Base-by-base conservation (phyloP, 2,888 invertebrate species). In the Pyralis farinalis region DNA sequence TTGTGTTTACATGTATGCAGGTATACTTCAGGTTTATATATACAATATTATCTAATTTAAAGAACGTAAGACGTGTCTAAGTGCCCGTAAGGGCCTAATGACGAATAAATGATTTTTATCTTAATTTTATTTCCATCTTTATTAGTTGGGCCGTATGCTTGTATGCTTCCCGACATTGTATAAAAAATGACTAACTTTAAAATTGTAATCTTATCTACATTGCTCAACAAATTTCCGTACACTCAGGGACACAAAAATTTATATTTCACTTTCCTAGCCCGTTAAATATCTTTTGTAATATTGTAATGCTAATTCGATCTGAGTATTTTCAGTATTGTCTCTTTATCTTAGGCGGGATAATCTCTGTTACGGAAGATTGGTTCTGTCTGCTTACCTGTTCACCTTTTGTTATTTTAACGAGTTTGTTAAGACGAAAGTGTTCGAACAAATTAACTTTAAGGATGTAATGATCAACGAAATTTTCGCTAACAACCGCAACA, bases 221-320 rank as follows among this genome's bases (percentile, higher is more conserved):
- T 38, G 38, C 32, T 10, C 12, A 11, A 12, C 8, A 10, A 31
- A 1, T 37, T 30, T 12, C n/a, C n/a, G n/a, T n/a, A n/a, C n/a
- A n/a, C n/a, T n/a, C 37, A 35, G 37, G 47, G 37, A 51, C 49
- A 46, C 33, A 50, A 53, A 61, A 61, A 53, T 55, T 52, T 48
- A 16, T 16, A 16, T 2, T 16, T 16, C 16, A 2, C 16, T 16
- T 2, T 16, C 61, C 46, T 42, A 61, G 46, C 49, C 46, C 45
- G 44, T 56, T 51, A 55, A 62, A 59, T 53, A 51, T 45, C 47
- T 50, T 55, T 55, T 58, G 58, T 72, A 69, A 76, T 73, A 73
- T 70, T 64, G 69, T 80, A 73, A 77, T 71, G 74, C 67, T 76
- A 77, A 79, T 79, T 76, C 61, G 70, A 76, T 78, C 75, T 63